A percentile compares a stretch with the other conserved stretches of the same genome.
phyloP scores from a whole-genome alignment of 2,113 vertebrate genomes.

The Pituophis catenifer region DNA sequence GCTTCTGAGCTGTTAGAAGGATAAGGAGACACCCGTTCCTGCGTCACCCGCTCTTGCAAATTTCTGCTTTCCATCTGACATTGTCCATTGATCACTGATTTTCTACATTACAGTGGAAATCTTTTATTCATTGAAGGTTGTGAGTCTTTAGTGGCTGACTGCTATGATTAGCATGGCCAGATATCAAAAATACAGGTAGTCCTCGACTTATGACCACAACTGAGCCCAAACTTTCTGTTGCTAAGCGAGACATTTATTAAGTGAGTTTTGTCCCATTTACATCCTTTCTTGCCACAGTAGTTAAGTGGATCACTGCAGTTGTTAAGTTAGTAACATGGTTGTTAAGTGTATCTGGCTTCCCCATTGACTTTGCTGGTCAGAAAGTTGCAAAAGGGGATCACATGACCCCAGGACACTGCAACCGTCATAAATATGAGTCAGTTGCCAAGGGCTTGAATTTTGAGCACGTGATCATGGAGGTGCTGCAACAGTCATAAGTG shows the following conservation, averaged over 20 bases:
- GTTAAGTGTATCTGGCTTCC: neutral
- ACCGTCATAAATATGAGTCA: neutral
- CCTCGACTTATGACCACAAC: neutral
- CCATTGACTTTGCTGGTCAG: neutral
- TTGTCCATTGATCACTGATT: neutral
- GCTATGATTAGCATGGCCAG: neutral
- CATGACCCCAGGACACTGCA: neutral
- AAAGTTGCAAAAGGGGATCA: neutral
- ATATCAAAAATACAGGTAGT: neutral
- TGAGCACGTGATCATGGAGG: neutral
- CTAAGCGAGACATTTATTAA: neutral
- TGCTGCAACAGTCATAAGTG: neutral
- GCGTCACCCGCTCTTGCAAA: neutral
- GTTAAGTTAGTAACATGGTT: neutral
- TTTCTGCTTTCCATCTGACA: neutral
- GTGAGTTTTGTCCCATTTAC: neutral
- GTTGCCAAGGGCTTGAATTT: neutral
- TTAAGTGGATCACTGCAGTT: neutral
- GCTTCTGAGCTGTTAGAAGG: neutral
- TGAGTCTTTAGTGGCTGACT: neutral
- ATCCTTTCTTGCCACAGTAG: neutral
- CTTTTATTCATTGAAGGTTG: neutral
- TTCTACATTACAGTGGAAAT: neutral
- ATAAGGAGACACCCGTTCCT: neutral
- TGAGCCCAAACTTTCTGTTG: neutral